phyloP scores from a whole-genome alignment of 2,888 invertebrate species.

The Chrysolina oricalcia region DNA sequence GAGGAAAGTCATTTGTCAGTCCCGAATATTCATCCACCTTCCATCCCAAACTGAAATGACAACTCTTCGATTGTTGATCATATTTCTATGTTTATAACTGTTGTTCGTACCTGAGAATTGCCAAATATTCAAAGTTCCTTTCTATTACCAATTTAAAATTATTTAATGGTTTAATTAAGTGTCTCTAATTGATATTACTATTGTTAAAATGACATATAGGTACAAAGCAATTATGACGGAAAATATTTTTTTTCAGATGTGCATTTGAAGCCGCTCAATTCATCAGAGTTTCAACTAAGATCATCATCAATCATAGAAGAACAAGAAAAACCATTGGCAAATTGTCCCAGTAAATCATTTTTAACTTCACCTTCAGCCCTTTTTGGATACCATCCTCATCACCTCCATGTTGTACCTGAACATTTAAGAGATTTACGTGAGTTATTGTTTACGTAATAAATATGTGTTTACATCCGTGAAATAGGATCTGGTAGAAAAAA shows the following conservation, averaged over 20 bases:
- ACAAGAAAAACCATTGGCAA: conserved; percentile 34
- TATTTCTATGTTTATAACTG: too few species aligned
- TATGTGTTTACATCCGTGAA: too few species aligned
- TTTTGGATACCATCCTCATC: conserved; percentile 37
- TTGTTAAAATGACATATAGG: background rate
- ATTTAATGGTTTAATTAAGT: too few species aligned
- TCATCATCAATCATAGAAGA: conserved; percentile 30
- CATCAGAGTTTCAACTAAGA: conserved; percentile 25
- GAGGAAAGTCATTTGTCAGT: too few species aligned
- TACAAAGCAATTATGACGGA: background rate
- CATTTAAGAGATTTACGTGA: conserved; percentile 15
- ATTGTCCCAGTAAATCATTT: conserved; percentile 30
- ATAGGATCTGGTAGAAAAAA: too few species aligned
- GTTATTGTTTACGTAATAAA: background rate
- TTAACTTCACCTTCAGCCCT: conserved; percentile 30
- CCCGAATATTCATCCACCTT: too few species aligned
- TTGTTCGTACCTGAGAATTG: too few species aligned
- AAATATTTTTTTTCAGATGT: conserved; percentile 41
- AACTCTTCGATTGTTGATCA: too few species aligned
- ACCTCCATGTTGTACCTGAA: conserved; percentile 37
- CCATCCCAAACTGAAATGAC: too few species aligned
- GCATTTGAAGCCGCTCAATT: conserved; percentile 32
- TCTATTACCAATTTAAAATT: too few species aligned
- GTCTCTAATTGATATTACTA: background rate
- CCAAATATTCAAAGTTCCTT: too few species aligned